Evolutionary conservation across 2,797 vertebrate genomes (phyloP).

Genomic region (Schizopygopsis malacanthus): DNA sequence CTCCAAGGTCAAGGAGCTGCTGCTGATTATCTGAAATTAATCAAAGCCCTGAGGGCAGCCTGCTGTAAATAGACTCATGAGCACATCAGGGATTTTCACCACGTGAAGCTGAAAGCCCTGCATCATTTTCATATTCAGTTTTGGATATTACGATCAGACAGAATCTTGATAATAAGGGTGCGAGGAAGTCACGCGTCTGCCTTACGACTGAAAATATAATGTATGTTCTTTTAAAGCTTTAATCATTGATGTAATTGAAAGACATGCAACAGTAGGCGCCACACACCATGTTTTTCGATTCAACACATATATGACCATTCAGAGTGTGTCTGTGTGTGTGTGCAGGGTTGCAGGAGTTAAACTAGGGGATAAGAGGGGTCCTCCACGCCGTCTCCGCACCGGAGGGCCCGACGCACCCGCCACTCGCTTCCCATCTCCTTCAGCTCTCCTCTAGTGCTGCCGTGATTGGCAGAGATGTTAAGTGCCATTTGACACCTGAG

Average conservation of each 20-base stretch:
- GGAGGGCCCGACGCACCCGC: slow-evolving; percentile 23
- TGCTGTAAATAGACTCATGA: slow-evolving; percentile 50
- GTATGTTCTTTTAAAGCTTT: slow-evolving; percentile 38
- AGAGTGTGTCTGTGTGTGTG: not conserved
- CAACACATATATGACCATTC: slow-evolving; percentile 15
- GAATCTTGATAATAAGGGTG: slow-evolving; percentile 16
- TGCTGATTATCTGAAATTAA: slow-evolving; percentile 59
- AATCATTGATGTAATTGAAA: slow-evolving; percentile 40
- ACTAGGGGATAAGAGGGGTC: slow-evolving; percentile 42
- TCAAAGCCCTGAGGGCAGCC: slow-evolving; percentile 44
- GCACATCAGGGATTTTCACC: slow-evolving; percentile 29
- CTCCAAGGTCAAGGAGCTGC: slow-evolving; percentile 53
- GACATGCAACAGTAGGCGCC: slow-evolving; percentile 21
- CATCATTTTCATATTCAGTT: slow-evolving; percentile 40
- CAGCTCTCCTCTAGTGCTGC: slow-evolving; percentile 73
- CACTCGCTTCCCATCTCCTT: slow-evolving; percentile 57
- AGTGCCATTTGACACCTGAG: slow-evolving; percentile 86
- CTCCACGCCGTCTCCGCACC: slow-evolving; percentile 13
- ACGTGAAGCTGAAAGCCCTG: not conserved
- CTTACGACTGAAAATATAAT: slow-evolving; percentile 35
- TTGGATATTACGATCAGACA: slow-evolving; percentile 43
- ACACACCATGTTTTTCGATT: slow-evolving; percentile 6
- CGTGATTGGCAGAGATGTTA: slow-evolving; percentile 85
- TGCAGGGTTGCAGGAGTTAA: slow-evolving; percentile 34
- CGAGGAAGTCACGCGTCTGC: slow-evolving; percentile 4